phyloP scores from a whole-genome alignment of 2,113 vertebrate species.

The Petroica traversi region DNA sequence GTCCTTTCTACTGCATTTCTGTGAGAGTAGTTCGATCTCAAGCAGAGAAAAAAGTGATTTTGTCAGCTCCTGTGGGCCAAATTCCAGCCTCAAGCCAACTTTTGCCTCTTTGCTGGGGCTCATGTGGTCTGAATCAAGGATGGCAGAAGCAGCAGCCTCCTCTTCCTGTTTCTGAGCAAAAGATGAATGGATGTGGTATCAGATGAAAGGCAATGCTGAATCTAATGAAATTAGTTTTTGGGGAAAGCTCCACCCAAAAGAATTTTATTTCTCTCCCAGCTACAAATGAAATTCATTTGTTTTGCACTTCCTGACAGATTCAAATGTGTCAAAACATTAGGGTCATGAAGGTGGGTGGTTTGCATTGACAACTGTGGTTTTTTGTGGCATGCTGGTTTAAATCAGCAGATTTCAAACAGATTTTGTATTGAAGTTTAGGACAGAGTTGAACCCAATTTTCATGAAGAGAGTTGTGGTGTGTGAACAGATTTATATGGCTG shows the following conservation, averaged over 20 bases:
- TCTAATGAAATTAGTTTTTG: constrained; percentile 13
- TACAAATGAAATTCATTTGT: constrained; percentile 29
- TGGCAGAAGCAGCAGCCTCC: neutral
- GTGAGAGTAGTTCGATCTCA: neutral
- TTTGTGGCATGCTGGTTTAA: constrained; percentile 15
- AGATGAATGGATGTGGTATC: constrained; percentile 3
- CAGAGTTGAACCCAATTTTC: constrained; percentile 6
- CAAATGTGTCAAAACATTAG: constrained; percentile 4
- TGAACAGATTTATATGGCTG: constrained; percentile 37
- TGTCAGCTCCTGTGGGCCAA: neutral
- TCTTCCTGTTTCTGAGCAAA: neutral
- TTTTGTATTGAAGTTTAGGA: constrained; percentile 16
- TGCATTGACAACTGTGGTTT: neutral
- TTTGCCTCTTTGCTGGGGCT: neutral
- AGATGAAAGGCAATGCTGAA: neutral
- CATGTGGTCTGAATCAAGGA: neutral
- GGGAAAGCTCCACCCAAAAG: neutral
- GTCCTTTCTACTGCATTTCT: neutral
- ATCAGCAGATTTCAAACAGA: constrained; percentile 17
- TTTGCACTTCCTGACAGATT: constrained; percentile 21
- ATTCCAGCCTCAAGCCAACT: neutral
- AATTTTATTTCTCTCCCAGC: constrained; percentile 18
- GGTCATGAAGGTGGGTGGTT: neutral
- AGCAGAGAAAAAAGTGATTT: constrained; percentile 2
- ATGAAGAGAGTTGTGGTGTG: neutral